Evolutionary conservation across 1,140 invertebrate genomes (phyloP).

Genomic region (Drosophila miranda): DNA sequence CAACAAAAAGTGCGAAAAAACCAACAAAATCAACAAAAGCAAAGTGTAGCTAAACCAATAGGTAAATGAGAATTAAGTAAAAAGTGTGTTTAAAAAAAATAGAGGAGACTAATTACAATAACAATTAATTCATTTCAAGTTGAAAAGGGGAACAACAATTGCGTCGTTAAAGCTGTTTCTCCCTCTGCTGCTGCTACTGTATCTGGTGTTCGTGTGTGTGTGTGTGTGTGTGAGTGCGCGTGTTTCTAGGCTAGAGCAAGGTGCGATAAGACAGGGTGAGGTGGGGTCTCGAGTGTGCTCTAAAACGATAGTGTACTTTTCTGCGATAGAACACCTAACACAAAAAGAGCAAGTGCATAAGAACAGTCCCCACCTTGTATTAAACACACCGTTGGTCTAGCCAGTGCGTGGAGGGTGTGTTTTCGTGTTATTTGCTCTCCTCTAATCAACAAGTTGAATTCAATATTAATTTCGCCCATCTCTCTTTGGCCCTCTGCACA

Average conservation of each 20-base stretch:
- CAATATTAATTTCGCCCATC: conserved; percentile 18
- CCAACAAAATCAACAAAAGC: neutral
- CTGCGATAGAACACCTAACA: neutral
- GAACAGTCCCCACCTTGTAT: neutral
- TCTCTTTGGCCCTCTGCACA: too few species aligned
- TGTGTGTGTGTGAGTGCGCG: conserved; percentile 10
- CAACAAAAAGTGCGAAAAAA: conserved; percentile 13
- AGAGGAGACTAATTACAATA: conserved; percentile 27
- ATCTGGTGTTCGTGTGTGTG: conserved; percentile 30
- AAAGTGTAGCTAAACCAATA: conserved; percentile 21
- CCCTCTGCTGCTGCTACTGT: conserved; percentile 13
- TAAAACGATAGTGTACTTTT: neutral
- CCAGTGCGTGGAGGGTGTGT: conserved; percentile 3
- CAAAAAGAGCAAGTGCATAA: neutral
- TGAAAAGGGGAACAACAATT: conserved; percentile 38
- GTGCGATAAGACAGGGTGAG: neutral
- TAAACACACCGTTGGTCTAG: neutral
- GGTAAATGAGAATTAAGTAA: neutral
- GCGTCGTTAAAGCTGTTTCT: conserved; percentile 47
- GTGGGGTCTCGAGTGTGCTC: neutral
- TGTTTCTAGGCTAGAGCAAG: conserved; percentile 5
- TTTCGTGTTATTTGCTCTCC: conserved; percentile 22
- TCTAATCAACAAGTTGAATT: conserved; percentile 45
- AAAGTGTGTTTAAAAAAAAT: neutral
- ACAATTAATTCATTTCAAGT: conserved; percentile 8